Evolutionary conservation across 2,888 invertebrate species (phyloP).

Genomic region (Lycia hirtaria): DNA sequence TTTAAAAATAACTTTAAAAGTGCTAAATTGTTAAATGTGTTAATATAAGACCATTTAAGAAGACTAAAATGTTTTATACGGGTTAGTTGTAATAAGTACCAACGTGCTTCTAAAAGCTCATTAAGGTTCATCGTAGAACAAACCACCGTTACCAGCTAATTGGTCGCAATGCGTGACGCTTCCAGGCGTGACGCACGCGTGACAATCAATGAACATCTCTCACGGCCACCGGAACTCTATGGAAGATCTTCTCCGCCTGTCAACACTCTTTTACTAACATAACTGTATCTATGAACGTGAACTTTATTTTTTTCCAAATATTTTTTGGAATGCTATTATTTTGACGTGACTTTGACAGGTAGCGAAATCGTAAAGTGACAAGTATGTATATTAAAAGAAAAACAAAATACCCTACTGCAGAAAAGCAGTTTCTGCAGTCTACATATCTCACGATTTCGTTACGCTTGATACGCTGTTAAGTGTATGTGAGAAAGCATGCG

Average conservation of each 20-base stretch:
- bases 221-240: constrained; percentile 8
- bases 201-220: constrained; percentile 28
- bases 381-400: too few relatives aligned
- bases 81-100: too few relatives aligned
- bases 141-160: constrained; percentile 33
- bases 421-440: too few relatives aligned
- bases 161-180: constrained; percentile 21
- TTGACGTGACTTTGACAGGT: background rate
- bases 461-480: too few relatives aligned
- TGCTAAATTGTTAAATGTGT: too few relatives aligned
- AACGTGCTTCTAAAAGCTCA: constrained; percentile 9
- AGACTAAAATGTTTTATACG: too few relatives aligned
- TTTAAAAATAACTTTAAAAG: too few relatives aligned
- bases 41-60: too few relatives aligned
- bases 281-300: background rate
- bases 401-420: too few relatives aligned
- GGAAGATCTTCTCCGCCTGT: constrained; percentile 29
- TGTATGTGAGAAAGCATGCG: too few relatives aligned
- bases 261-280: constrained; percentile 3
- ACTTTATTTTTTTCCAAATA: background rate
- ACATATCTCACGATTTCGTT: too few relatives aligned
- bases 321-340: background rate
- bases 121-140: constrained; percentile 23
- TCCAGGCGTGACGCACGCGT: constrained; percentile 20
- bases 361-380: background rate